Percentiles rank a stretch among this genome's conserved stretches.
Evolutionary conservation across 2,797 vertebrate genomes (phyloP).

Genomic region (Sebastes hubbsi): DNA sequence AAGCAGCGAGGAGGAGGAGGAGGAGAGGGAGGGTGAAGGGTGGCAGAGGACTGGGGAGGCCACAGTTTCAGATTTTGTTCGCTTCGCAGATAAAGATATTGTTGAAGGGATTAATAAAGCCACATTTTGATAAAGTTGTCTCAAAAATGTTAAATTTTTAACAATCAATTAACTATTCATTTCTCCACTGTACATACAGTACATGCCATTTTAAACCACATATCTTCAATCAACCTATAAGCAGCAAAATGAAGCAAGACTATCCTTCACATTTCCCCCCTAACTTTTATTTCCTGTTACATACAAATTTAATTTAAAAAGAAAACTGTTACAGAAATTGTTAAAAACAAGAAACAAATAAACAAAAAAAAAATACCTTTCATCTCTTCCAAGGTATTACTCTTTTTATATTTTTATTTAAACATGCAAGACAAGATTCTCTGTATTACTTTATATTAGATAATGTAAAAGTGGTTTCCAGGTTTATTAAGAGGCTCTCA

Average conservation of each 20-base stretch:
- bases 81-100: background rate
- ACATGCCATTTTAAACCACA: background rate
- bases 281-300: background rate
- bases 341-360: background rate
- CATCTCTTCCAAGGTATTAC: background rate
- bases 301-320: background rate
- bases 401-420: background rate
- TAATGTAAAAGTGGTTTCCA: background rate
- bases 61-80: background rate
- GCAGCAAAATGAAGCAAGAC: background rate
- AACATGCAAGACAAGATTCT: background rate
- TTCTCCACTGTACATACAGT: background rate
- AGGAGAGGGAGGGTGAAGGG: background rate
- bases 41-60: constrained; percentile 15
- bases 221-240: background rate
- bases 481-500: background rate
- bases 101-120: background rate
- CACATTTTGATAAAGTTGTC: background rate
- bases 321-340: background rate
- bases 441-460: background rate
- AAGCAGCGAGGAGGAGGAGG: constrained; percentile 3
- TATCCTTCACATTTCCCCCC: background rate
- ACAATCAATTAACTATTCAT: background rate
- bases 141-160: background rate
- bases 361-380: background rate